Conservation (phyloP, 2,888 invertebrate genomes). For the Rugalucina vietnamica region DNA sequence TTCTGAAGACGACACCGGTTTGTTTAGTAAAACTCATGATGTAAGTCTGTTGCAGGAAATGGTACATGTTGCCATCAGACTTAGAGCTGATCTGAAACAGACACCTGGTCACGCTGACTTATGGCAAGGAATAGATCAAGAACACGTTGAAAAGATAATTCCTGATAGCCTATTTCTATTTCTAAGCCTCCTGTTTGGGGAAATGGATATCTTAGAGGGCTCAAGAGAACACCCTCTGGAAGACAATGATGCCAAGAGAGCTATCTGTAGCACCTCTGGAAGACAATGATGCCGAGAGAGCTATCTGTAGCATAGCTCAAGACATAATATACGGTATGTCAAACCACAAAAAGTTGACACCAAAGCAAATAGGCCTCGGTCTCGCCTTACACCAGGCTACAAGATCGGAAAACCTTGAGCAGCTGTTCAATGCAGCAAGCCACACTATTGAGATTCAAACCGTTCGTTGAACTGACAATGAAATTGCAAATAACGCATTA, state of each 20-base stretch:
- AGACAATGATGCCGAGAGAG: no score
- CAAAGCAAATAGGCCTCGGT: slow-evolving; percentile 27
- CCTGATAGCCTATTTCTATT: background rate
- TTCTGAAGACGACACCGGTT: no score
- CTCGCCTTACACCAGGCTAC: slow-evolving; percentile 22
- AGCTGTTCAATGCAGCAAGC: slow-evolving; percentile 12
- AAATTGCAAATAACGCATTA: background rate
- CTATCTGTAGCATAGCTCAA: background rate
- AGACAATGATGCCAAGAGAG: background rate
- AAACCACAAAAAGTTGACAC: slow-evolving; percentile 18
- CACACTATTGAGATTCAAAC: background rate
- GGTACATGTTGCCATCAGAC: background rate
- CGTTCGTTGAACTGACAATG: background rate
- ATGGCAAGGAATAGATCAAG: background rate
- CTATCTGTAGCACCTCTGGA: no score
- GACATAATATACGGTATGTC: slow-evolving; percentile 24
- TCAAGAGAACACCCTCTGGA: background rate
- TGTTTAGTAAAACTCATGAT: no score
- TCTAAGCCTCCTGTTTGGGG: background rate
- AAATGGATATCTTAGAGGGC: background rate
- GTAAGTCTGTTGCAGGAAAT: background rate
- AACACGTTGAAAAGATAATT: background rate
- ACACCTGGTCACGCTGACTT: background rate
- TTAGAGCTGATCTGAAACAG: background rate
- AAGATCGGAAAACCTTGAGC: background rate